phyloP scores from a whole-genome alignment of 2,797 vertebrate genomes.

The Micromesistius poutassou region DNA sequence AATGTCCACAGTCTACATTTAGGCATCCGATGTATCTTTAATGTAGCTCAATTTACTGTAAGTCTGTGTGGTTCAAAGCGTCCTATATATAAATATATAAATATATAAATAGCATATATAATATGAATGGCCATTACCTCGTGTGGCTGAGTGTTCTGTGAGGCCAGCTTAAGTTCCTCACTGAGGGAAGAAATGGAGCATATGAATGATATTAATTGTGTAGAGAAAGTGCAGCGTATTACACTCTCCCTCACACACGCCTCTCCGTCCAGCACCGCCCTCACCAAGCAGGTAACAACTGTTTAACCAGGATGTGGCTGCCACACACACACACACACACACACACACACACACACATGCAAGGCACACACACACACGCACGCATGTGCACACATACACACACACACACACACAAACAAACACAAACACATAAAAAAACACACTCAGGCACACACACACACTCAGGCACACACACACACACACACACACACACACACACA shows the following conservation, averaged over 20 bases:
- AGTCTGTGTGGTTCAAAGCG: neutral
- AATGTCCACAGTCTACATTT: neutral
- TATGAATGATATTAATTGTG: neutral
- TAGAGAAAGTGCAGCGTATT: neutral
- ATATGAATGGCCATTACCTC: slow-evolving; percentile 63
- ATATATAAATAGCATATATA: slow-evolving; percentile 2
- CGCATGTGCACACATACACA: no score
- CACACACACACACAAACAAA: no score
- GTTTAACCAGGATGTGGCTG: slow-evolving; percentile 8
- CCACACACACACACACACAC: neutral
- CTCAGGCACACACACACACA: no score
- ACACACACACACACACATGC: neutral
- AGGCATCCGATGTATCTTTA: neutral
- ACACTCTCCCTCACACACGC: neutral
- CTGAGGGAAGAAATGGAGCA: slow-evolving; percentile 55
- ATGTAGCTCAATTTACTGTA: neutral
- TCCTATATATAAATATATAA: neutral
- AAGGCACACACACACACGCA: neutral
- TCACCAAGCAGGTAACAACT: neutral
- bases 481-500: neutral
- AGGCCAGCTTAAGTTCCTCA: slow-evolving; percentile 86
- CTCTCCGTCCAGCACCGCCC: neutral
- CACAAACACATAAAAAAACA: no score
- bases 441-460: no score
- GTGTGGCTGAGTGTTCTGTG: slow-evolving; percentile 84